phyloP scores from a whole-genome alignment of 2,888 invertebrate species.

The Hydriomena furcata region DNA sequence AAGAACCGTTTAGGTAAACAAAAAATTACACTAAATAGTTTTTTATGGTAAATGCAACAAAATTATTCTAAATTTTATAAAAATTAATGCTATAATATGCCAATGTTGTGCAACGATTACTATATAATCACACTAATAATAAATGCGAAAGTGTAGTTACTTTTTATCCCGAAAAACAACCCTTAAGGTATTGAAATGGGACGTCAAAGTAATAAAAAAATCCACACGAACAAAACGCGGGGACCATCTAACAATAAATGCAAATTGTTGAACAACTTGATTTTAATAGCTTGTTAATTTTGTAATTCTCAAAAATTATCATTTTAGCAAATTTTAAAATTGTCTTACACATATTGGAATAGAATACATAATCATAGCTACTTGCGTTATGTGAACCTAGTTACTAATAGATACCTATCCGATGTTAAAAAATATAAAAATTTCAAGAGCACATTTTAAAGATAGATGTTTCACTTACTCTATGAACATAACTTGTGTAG shows the following conservation, averaged over 20 bases:
- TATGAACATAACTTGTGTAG: too few species aligned
- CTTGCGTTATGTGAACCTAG: too few species aligned
- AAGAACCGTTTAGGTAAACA: slow-evolving; percentile 38
- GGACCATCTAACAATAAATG: slow-evolving; percentile 46
- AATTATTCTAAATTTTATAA: slow-evolving; percentile 45
- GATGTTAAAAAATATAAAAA: too few species aligned
- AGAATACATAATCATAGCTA: not conserved
- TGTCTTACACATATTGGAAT: not conserved
- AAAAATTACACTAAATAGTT: slow-evolving; percentile 43
- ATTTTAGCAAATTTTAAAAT: not conserved
- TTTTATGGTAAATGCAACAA: slow-evolving; percentile 60
- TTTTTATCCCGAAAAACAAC: too few species aligned
- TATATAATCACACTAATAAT: too few species aligned
- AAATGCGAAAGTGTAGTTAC: too few species aligned
- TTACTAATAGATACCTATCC: too few species aligned
- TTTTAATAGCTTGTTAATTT: slow-evolving; percentile 37
- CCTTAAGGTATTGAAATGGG: too few species aligned
- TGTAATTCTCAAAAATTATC: not conserved
- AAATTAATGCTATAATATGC: slow-evolving; percentile 1
- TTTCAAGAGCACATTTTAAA: not conserved
- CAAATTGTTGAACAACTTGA: slow-evolving; percentile 65
- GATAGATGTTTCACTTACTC: too few species aligned
- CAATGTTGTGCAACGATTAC: slow-evolving; percentile 15
- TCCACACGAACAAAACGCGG: too few species aligned
- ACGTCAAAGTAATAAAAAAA: too few species aligned